Percentiles rank a stretch among this genome's conserved stretches.
Conservation (phyloP, 2,797 vertebrate species). For the Pseudomugil gertrudae region DNA sequence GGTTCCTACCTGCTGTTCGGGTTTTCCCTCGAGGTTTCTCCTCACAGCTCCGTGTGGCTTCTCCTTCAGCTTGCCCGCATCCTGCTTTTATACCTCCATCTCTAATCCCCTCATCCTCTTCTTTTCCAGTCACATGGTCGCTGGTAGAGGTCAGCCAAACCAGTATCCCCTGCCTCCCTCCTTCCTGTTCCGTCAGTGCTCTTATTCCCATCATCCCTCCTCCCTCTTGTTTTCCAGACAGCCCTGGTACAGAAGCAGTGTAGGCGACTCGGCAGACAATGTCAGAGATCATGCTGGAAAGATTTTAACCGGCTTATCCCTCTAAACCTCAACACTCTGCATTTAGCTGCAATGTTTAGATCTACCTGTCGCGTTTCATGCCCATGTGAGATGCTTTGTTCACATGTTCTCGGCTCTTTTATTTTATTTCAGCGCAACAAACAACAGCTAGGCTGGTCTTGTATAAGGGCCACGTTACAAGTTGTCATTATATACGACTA, state of each 20-base stretch:
- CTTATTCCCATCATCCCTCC: not conserved
- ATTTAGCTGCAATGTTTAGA: slow-evolving; percentile 29
- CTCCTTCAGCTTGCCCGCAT: not conserved
- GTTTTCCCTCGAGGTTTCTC: slow-evolving; percentile 52
- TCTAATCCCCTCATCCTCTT: slow-evolving; percentile 65
- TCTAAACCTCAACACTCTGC: slow-evolving; percentile 52
- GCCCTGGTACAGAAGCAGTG: not conserved
- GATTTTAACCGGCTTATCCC: slow-evolving; percentile 62
- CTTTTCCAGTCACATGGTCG: slow-evolving; percentile 70
- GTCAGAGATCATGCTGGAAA: slow-evolving; percentile 65
- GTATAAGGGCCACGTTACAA: not conserved
- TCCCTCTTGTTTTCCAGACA: not conserved
- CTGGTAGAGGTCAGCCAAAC: slow-evolving; percentile 48
- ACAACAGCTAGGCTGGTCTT: not conserved
- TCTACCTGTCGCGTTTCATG: slow-evolving; percentile 18
- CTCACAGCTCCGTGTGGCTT: slow-evolving; percentile 20
- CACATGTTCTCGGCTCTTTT: slow-evolving; percentile 1
- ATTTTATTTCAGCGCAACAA: not conserved
- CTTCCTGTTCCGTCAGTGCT: not conserved
- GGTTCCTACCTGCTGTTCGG: slow-evolving; percentile 63
- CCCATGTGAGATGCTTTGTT: slow-evolving; percentile 53
- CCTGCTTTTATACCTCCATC: slow-evolving; percentile 66
- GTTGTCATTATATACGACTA: not conserved
- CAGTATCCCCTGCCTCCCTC: slow-evolving; percentile 7
- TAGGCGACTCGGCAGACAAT: not conserved